Evolutionary conservation across 2,797 vertebrate species (phyloP).

Genomic region (Astyanax mexicanus): DNA sequence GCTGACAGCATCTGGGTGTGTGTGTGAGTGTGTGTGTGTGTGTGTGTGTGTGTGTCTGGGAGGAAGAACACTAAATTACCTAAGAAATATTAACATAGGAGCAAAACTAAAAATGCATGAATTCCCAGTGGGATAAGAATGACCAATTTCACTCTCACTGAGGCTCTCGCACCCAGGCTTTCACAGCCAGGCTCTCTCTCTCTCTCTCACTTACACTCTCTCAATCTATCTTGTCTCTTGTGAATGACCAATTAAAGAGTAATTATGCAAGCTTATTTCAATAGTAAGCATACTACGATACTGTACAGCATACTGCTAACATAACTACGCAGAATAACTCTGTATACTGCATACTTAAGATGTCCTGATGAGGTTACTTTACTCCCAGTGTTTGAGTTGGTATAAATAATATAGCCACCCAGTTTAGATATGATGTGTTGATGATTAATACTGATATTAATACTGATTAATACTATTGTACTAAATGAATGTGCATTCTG

Average conservation of each 20-base stretch:
- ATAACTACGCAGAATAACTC: too few relatives aligned
- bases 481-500: not conserved
- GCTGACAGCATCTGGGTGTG: not conserved
- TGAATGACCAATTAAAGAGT: too few relatives aligned
- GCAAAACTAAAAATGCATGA: not conserved
- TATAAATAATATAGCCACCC: too few relatives aligned
- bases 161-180: too few relatives aligned
- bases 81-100: not conserved
- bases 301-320: too few relatives aligned
- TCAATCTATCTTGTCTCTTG: not conserved
- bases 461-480: too few relatives aligned
- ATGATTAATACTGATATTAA: too few relatives aligned
- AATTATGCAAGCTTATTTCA: not conserved
- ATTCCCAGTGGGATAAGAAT: not conserved
- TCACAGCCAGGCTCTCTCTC: not conserved
- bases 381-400: too few relatives aligned
- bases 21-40: not conserved
- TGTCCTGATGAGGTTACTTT: too few relatives aligned
- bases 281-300: too few relatives aligned
- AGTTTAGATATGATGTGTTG: too few relatives aligned
- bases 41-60: slow-evolving; percentile 20
- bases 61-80: not conserved
- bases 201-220: not conserved
- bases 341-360: too few relatives aligned
- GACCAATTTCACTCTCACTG: not conserved